These are phyloP conservation scores for Thamnophis sirtalis DNA, from an alignment of 2,113 vertebrate species.

Conservation along the genomic window DNA sequence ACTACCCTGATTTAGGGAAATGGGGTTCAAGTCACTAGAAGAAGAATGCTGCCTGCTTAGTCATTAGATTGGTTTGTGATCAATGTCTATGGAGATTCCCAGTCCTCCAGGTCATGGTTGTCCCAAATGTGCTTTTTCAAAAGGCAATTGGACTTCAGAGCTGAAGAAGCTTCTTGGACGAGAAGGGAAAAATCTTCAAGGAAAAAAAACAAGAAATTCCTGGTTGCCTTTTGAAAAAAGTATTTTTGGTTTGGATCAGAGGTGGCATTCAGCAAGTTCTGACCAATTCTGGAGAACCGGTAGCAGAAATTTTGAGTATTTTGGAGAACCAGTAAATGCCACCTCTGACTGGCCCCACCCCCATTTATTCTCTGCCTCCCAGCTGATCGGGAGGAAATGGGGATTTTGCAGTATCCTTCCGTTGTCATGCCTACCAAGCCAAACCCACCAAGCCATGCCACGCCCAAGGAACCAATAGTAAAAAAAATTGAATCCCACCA, in stretches of 20 bases:
- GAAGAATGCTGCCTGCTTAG: not conserved
- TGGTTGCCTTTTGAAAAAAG: not conserved
- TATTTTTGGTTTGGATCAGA: not conserved
- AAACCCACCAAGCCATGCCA: too few species aligned
- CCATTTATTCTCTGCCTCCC: too few species aligned
- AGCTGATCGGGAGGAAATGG: too few species aligned
- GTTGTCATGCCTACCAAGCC: too few species aligned
- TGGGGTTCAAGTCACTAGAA: not conserved
- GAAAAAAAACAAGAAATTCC: not conserved
- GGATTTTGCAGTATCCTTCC: too few species aligned
- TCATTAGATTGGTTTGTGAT: not conserved
- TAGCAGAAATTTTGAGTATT: too few species aligned
- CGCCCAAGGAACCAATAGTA: too few species aligned
- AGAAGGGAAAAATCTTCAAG: not conserved
- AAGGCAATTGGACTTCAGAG: not conserved
- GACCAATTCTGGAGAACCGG: too few species aligned
- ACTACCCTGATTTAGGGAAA: not conserved
- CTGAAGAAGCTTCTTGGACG: not conserved
- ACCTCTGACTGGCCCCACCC: too few species aligned
- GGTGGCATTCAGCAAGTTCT: too few species aligned
- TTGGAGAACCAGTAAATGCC: too few species aligned
- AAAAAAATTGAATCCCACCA: too few species aligned
- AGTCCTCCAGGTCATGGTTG: not conserved
- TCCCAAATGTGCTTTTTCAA: not conserved
- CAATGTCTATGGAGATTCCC: not conserved